phyloP scores from a whole-genome alignment of 37 sponge, comb jelly and placozoan species.

The Eunapius fragilis region DNA sequence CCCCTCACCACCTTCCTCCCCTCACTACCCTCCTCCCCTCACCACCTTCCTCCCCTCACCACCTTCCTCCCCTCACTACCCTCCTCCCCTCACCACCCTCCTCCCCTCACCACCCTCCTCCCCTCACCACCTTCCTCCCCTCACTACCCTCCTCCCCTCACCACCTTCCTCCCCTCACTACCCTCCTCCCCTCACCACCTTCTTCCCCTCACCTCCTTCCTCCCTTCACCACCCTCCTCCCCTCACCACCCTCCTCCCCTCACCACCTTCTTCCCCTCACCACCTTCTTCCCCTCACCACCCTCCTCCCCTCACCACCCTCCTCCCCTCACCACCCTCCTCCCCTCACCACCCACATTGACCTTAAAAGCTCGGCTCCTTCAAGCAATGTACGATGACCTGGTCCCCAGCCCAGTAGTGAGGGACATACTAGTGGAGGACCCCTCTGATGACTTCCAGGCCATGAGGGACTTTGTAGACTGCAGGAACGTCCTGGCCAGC shows the following conservation, averaged over 20 bases:
- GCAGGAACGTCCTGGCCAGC: constrained; percentile 69
- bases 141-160: neutral
- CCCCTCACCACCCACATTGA: too few species aligned
- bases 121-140: too few species aligned
- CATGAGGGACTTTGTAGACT: constrained; percentile 90
- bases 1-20: too few species aligned
- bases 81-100: neutral
- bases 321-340: too few species aligned
- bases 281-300: neutral
- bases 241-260: too few species aligned
- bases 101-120: too few species aligned
- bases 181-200: too few species aligned
- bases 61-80: too few species aligned
- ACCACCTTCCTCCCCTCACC: neutral
- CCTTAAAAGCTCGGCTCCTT: constrained; percentile 57
- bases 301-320: neutral
- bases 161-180: neutral
- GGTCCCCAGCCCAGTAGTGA: constrained; percentile 28
- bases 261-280: too few species aligned
- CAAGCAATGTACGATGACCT: constrained; percentile 75
- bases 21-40: neutral
- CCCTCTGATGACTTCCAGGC: constrained; percentile 88
- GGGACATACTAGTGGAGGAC: constrained; percentile 89
- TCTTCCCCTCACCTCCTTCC: neutral
- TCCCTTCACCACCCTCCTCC: too few species aligned